These are phyloP conservation scores for Heterotilapia buettikoferi DNA, from an alignment of 2,113 vertebrate genomes.

Conservation along the genomic window DNA sequence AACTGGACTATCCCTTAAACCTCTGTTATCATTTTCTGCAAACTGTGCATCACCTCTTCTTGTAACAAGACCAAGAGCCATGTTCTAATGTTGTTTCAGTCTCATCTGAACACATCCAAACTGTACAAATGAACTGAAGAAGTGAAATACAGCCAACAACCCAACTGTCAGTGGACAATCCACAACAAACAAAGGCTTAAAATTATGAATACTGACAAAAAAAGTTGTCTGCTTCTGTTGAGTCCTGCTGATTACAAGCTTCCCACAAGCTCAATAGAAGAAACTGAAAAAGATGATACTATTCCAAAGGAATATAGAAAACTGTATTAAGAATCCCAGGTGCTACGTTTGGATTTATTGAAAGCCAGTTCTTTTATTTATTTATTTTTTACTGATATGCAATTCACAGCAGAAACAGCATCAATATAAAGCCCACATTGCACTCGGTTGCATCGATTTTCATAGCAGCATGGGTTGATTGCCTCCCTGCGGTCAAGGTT, in stretches of 20 bases:
- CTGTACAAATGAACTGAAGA: not conserved
- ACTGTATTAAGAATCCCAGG: not conserved
- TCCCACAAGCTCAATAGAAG: not conserved
- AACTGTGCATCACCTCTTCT: not conserved
- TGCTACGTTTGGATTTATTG: not conserved
- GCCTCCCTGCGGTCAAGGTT: constrained; percentile 25
- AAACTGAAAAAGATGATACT: not conserved
- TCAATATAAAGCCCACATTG: constrained; percentile 9
- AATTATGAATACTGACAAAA: not conserved
- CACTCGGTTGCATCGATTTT: constrained; percentile 30
- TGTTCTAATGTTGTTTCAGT: not conserved
- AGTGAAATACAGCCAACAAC: not conserved
- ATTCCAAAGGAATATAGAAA: not conserved
- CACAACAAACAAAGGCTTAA: not conserved
- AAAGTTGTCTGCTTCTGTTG: not conserved
- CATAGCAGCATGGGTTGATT: constrained; percentile 2
- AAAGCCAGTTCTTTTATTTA: not conserved
- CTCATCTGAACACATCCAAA: not conserved
- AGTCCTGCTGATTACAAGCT: not conserved
- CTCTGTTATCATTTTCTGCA: not conserved
- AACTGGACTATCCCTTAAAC: not conserved
- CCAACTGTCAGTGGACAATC: not conserved
- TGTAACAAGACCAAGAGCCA: not conserved
- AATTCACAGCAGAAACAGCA: not conserved
- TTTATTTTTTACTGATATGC: not conserved